Evolutionary conservation across 2,888 invertebrate genomes (phyloP), one percentile per base, ranked within the genome.

Genomic region (Serripes groenlandicus): DNA sequence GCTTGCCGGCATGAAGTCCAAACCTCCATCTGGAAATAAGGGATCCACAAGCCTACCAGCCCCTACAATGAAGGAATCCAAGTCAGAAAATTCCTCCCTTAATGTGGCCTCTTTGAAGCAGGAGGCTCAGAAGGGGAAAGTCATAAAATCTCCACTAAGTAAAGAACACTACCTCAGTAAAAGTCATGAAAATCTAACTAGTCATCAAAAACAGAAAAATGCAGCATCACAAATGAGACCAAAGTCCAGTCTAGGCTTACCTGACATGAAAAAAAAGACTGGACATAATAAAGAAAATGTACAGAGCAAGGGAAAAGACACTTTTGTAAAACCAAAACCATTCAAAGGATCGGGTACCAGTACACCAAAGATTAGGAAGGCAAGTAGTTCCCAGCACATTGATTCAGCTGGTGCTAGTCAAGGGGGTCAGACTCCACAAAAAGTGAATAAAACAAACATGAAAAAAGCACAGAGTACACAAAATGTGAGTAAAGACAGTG

Each of bases 381-480:
- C 93, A 5, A 91, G 93, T 69, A 94, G 94, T 83, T 93, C 92
- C 0, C 94, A 94, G 78, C 92, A 93, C 73, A 93, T 94, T 35
- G 92, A 92, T 78, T 92, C 91, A 68, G 79, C 89, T 21, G 91
- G 91, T 23, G 35, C 78, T 3, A 60, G 71, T 5, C 80, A 68
- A n/a, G 34, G 70, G 9, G 30, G 30, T n/a, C 84, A 81, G 54
- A 32, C 76, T 21, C 83, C 78, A 28, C 62, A 77, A 58, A 83
- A 77, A 32, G 76, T 62, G 28, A 70, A 75, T 52, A 83, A 82
- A 54, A 81, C 72, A 49, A 88, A 89, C 52, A 93, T 94, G 86
- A 94, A 94, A 85, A 88, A 94, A 28, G 93, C 94, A 9, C 91
- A 92, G 56, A 94, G 94, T 83, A 92, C 93, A n/a, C 94, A 94